Percentiles rank a stretch among this genome's conserved stretches.
Conservation (phyloP, 2,113 vertebrate species). For the Etheostoma cragini region DNA sequence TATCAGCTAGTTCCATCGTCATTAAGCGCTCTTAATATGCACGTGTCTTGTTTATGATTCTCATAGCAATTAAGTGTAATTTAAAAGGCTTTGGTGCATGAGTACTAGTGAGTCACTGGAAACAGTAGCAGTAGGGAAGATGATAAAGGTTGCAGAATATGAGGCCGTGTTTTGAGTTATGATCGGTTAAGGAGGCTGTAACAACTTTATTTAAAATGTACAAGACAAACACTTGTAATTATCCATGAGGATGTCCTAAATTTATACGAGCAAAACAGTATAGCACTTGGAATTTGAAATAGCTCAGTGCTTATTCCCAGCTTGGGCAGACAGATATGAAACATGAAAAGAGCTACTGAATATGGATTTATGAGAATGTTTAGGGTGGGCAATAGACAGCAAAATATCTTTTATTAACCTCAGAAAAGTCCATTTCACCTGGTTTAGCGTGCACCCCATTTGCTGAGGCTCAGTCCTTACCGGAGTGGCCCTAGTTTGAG, state of each 20-base stretch:
- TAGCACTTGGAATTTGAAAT: conserved; percentile 13
- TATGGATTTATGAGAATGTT: neutral
- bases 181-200: conserved; percentile 31
- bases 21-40: conserved; percentile 58
- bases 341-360: neutral
- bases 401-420: neutral
- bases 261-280: conserved; percentile 28
- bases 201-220: conserved; percentile 37
- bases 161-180: conserved; percentile 10
- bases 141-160: conserved; percentile 33
- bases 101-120: conserved; percentile 33
- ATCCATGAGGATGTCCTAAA: conserved; percentile 34
- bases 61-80: conserved; percentile 57
- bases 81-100: conserved; percentile 40
- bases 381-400: neutral
- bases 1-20: conserved; percentile 47
- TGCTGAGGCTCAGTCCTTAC: too few relatives aligned
- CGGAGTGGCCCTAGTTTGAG: too few relatives aligned
- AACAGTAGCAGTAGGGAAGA: conserved; percentile 11
- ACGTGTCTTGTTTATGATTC: conserved; percentile 64
- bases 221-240: conserved; percentile 44
- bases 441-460: too few relatives aligned
- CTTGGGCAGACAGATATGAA: conserved; percentile 1
- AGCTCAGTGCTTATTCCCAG: conserved; percentile 3
- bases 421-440: neutral